Conservation (phyloP, 2,113 vertebrate genomes). For the Centropus unirufus region DNA sequence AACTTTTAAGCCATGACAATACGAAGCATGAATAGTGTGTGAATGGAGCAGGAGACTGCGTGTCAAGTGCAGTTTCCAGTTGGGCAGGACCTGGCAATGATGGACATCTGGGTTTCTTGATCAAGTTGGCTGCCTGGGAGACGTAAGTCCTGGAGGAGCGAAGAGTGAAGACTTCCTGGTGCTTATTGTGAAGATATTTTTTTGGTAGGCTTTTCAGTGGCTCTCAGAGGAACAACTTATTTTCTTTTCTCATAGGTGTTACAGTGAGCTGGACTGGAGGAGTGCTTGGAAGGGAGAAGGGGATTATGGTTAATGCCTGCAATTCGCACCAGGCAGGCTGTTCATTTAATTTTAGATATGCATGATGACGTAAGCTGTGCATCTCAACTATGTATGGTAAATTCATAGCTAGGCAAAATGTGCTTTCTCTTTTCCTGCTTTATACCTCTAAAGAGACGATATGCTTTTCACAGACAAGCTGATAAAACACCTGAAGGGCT, state of each 20-base stretch:
- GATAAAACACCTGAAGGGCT: conserved; percentile 14
- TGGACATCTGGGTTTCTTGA: rapidly evolving
- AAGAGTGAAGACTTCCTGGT: not conserved
- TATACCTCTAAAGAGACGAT: not conserved
- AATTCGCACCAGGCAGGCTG: not conserved
- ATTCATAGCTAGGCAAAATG: not conserved
- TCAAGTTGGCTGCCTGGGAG: not conserved
- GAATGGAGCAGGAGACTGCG: not conserved
- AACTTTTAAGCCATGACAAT: not conserved
- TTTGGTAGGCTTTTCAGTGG: not conserved
- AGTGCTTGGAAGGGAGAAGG: not conserved
- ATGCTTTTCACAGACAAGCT: not conserved
- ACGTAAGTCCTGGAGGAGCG: not conserved
- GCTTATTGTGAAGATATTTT: not conserved
- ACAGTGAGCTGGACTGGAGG: not conserved
- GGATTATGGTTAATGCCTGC: not conserved
- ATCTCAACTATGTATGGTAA: not conserved
- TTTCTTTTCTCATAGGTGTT: not conserved
- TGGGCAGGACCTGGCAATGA: not conserved
- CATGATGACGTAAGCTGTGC: not conserved
- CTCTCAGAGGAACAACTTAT: not conserved
- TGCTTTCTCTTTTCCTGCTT: not conserved
- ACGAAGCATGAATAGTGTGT: not conserved
- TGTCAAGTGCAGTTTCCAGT: not conserved
- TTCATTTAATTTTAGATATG: not conserved